Percentiles rank a stretch among this genome's conserved stretches.
Conservation (phyloP, 2,888 invertebrate species). For the Perithous albicinctus region DNA sequence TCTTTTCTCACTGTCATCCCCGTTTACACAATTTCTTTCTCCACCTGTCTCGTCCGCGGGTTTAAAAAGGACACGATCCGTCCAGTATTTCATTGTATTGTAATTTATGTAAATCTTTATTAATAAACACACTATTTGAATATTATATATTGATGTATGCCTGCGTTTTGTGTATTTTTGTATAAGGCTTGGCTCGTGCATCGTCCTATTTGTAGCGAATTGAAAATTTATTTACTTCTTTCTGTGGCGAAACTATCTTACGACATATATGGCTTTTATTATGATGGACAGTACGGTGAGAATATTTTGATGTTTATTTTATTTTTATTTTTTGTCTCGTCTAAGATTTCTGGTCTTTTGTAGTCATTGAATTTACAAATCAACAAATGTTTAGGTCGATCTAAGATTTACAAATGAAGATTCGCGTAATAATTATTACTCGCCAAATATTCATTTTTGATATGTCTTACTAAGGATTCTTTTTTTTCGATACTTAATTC, state of each 20-base stretch:
- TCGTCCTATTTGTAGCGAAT: constrained; percentile 15
- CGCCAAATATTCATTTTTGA: no score
- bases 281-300: background rate
- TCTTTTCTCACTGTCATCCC: constrained; percentile 48
- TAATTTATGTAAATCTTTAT: constrained; percentile 82
- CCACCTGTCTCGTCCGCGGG: constrained; percentile 59
- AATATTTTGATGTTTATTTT: background rate
- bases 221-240: background rate
- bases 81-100: constrained; percentile 80
- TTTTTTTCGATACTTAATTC: no score
- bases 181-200: constrained; percentile 43
- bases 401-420: no score
- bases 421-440: no score
- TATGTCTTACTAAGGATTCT: no score
- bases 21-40: constrained; percentile 62
- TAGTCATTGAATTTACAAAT: background rate
- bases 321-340: background rate
- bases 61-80: constrained; percentile 68
- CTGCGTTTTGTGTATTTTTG: constrained; percentile 12
- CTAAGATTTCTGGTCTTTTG: background rate
- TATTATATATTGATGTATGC: constrained; percentile 51
- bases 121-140: constrained; percentile 78
- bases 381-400: no score
- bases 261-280: constrained; percentile 3
- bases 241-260: background rate